Conservation (phyloP, 2,113 vertebrate genomes). For the Sylvietta virens region DNA sequence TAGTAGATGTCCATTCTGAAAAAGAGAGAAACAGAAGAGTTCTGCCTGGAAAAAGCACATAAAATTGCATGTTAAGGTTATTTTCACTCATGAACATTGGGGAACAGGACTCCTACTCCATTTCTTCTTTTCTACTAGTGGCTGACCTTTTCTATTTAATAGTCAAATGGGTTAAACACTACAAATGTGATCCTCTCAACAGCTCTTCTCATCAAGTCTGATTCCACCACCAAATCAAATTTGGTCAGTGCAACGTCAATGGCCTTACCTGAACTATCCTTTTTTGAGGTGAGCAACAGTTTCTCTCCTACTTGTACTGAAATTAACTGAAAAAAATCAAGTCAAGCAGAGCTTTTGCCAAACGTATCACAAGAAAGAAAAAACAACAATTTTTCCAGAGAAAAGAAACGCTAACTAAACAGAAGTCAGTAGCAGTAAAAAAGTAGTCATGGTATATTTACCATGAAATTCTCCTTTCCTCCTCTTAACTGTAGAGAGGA, state of each 20-base stretch:
- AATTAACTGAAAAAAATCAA: not conserved
- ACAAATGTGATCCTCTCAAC: not conserved
- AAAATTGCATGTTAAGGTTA: not conserved
- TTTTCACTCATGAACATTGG: not conserved
- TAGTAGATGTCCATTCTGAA: not conserved
- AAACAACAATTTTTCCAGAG: not conserved
- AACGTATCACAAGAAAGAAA: not conserved
- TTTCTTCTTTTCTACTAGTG: not conserved
- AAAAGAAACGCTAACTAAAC: not conserved
- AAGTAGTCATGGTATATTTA: not conserved
- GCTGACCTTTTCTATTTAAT: not conserved
- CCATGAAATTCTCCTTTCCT: not conserved
- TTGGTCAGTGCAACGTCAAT: not conserved
- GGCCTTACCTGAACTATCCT: not conserved
- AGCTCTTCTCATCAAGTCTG: not conserved
- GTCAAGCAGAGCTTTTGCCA: not conserved
- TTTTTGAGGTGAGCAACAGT: not conserved
- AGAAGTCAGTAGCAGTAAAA: not conserved
- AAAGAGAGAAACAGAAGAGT: not conserved
- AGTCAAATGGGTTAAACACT: not conserved
- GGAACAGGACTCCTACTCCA: not conserved
- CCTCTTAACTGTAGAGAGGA: not conserved
- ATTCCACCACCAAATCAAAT: not conserved
- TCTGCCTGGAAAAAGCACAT: not conserved
- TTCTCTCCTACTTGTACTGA: not conserved